Evolutionary conservation across 2,888 invertebrate species (phyloP).

Genomic region (Liopterus haemorrhoidalis): DNA sequence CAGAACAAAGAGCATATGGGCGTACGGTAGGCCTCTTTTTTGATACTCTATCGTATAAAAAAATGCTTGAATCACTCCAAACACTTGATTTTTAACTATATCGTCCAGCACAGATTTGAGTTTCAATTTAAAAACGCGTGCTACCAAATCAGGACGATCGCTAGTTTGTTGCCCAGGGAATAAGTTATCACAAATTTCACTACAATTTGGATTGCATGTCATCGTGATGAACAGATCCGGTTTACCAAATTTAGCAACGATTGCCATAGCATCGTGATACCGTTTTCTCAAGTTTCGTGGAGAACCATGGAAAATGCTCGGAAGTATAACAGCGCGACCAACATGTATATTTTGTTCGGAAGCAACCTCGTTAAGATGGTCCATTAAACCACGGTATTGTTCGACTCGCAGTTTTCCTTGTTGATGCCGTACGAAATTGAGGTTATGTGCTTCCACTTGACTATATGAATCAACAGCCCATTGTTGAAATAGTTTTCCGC

Average conservation of each 20-base stretch:
- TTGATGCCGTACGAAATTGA: too few relatives aligned
- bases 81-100: slow-evolving; percentile 1
- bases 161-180: slow-evolving; percentile 1
- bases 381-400: background rate
- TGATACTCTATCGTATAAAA: slow-evolving; percentile 7
- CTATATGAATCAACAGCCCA: too few relatives aligned
- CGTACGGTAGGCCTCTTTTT: slow-evolving; percentile 11
- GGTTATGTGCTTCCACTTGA: too few relatives aligned
- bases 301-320: slow-evolving; percentile 4
- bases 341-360: background rate
- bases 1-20: slow-evolving; percentile 4
- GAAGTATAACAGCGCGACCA: slow-evolving; percentile 6
- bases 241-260: slow-evolving; percentile 40
- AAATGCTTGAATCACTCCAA: background rate
- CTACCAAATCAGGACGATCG: slow-evolving; percentile 5
- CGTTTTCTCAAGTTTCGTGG: slow-evolving; percentile 39
- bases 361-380: background rate
- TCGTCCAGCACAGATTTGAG: slow-evolving; percentile 2
- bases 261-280: slow-evolving; percentile 43
- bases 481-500: too few relatives aligned
- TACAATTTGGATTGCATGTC: background rate
- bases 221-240: slow-evolving; percentile 8
- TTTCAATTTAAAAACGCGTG: slow-evolving; percentile 4
- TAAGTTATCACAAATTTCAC: background rate
- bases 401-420: too few relatives aligned